These are phyloP conservation scores for Hesperophylax magnus DNA, from an alignment of 1,140 invertebrate species.

Conservation along the genomic window DNA sequence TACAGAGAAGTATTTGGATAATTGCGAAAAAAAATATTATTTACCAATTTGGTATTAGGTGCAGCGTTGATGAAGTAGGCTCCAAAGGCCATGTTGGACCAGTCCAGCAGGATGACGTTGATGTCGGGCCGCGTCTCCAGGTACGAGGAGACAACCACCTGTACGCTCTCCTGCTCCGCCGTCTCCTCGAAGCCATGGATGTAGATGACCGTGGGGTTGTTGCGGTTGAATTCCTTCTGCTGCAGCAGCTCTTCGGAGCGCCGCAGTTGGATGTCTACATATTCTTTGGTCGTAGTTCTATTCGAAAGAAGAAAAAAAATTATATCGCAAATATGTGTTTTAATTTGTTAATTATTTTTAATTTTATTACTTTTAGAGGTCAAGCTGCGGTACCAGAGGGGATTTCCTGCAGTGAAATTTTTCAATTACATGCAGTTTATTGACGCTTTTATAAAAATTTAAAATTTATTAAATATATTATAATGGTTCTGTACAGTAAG, in stretches of 20 bases:
- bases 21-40: no score
- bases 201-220: slow-evolving; percentile 71
- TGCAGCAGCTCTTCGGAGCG: slow-evolving; percentile 63
- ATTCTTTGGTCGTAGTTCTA: slow-evolving; percentile 63
- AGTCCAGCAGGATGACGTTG: slow-evolving; percentile 52
- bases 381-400: no score
- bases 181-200: slow-evolving; percentile 74
- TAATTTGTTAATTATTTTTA: no score
- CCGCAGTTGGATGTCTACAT: slow-evolving; percentile 65
- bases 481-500: no score
- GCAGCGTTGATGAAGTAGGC: slow-evolving; percentile 49
- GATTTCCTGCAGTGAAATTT: no score
- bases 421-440: no score
- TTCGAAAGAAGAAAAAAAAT: slow-evolving; percentile 46
- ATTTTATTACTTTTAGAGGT: no score
- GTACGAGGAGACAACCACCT: slow-evolving; percentile 61
- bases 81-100: slow-evolving; percentile 57
- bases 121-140: slow-evolving; percentile 40
- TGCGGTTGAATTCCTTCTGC: slow-evolving; percentile 68
- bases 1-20: no score
- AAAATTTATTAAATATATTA: no score
- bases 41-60: slow-evolving; percentile 50
- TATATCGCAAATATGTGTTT: neutral
- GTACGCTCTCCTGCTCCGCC: slow-evolving; percentile 71
- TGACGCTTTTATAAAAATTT: no score